Percentiles rank a stretch among this genome's conserved stretches.
These are phyloP conservation scores for Erpobdella octoculata DNA, from an alignment of 2,888 invertebrate species.

Conservation along the genomic window DNA sequence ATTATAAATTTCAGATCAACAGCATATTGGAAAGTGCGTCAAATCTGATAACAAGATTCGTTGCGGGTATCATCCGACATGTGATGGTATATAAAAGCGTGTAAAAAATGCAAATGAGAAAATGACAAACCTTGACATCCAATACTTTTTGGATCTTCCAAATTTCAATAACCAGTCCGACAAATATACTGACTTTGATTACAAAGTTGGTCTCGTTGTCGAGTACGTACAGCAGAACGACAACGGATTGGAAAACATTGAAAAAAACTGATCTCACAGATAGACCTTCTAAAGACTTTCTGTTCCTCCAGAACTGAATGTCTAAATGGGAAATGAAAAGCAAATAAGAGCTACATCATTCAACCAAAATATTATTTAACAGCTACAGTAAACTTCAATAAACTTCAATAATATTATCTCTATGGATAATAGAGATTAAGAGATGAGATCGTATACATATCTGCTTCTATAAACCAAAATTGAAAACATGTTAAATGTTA, in stretches of 20 bases:
- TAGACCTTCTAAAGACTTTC: constrained; percentile 89
- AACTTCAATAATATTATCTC: too few relatives aligned
- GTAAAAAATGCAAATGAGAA: neutral
- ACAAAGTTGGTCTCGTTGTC: constrained; percentile 98
- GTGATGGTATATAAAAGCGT: too few relatives aligned
- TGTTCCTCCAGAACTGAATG: constrained; percentile 98
- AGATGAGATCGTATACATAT: neutral
- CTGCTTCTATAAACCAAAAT: neutral
- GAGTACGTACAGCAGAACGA: constrained; percentile 88
- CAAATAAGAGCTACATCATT: neutral
- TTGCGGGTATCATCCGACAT: too few relatives aligned
- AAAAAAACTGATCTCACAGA: constrained; percentile 95
- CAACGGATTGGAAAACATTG: constrained; percentile 89
- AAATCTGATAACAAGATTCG: too few relatives aligned
- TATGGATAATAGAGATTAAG: neutral
- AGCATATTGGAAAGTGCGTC: too few relatives aligned
- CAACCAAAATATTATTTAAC: neutral
- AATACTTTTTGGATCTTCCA: constrained; percentile 94
- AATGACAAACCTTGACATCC: constrained; percentile 51
- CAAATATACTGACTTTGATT: constrained; percentile 74
- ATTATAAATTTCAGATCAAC: too few relatives aligned
- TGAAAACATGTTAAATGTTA: neutral
- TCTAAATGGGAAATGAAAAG: constrained; percentile 56
- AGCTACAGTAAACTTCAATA: too few relatives aligned
- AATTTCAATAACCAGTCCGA: constrained; percentile 88